Percentiles rank a stretch among this genome's conserved stretches.
Conservation (phyloP, 1,140 invertebrate genomes). For the Maconellicoccus hirsutus region DNA sequence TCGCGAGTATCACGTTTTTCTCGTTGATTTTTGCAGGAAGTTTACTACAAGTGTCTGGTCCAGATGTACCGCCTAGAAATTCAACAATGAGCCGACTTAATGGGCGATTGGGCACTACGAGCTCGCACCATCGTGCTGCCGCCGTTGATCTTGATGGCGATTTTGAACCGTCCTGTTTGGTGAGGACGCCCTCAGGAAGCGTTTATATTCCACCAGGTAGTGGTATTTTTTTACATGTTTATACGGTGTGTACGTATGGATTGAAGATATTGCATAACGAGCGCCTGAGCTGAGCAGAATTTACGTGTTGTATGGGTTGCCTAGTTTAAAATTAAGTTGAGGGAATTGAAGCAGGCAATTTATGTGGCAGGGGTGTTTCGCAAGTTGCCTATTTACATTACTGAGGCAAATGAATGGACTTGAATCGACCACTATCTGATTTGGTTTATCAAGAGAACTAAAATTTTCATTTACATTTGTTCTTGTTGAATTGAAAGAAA, state of each 20-base stretch:
- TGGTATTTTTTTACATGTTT: conserved; percentile 22
- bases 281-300: neutral
- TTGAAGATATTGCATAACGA: neutral
- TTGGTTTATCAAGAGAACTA: too few relatives aligned
- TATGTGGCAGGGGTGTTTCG: too few relatives aligned
- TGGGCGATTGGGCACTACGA: conserved; percentile 55
- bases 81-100: conserved; percentile 70
- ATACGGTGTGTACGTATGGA: neutral
- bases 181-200: conserved; percentile 78
- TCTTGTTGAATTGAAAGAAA: too few relatives aligned
- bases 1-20: neutral
- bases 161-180: conserved; percentile 81
- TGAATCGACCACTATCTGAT: too few relatives aligned
- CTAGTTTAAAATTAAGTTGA: too few relatives aligned
- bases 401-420: too few relatives aligned
- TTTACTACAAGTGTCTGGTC: conserved; percentile 67
- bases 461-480: too few relatives aligned
- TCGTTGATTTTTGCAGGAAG: conserved; percentile 52
- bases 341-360: too few relatives aligned
- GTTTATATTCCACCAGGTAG: conserved; percentile 82
- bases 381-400: too few relatives aligned
- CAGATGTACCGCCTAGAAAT: conserved; percentile 78
- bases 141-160: conserved; percentile 48
- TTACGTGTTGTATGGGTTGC: too few relatives aligned
- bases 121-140: conserved; percentile 27